Evolutionary conservation across 2,797 vertebrate species (phyloP).

Genomic region (Diceros bicornis): DNA sequence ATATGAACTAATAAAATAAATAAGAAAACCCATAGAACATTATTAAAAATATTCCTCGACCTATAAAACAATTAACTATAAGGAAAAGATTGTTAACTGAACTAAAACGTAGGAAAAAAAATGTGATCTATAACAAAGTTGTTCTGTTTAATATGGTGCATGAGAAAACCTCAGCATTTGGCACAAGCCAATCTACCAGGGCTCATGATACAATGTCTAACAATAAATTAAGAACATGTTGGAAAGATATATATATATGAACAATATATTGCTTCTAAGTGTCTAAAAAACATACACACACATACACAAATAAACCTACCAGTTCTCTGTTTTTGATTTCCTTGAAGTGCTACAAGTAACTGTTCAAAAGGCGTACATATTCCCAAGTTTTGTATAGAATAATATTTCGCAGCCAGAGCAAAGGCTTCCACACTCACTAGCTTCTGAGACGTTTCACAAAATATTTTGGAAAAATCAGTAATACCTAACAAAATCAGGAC

Average conservation of each 20-base stretch:
- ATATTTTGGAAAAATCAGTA: conserved; percentile 89
- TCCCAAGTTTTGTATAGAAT: conserved; percentile 92
- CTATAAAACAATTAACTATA: conserved; percentile 37
- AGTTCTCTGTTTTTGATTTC: conserved; percentile 73
- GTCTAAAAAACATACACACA: background rate
- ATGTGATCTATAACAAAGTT: background rate
- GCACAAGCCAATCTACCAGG: background rate
- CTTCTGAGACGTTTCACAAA: conserved; percentile 92
- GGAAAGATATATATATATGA: background rate
- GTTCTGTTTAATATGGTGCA: background rate
- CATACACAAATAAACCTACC: conserved; percentile 83
- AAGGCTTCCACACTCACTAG: conserved; percentile 92
- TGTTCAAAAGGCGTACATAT: conserved; percentile 92
- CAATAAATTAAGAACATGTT: background rate
- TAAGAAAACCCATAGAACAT: background rate
- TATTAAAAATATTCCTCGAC: conserved; percentile 17
- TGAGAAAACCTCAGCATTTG: background rate
- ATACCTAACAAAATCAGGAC: conserved; percentile 83
- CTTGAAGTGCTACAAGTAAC: conserved; percentile 89
- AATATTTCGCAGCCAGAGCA: conserved; percentile 90
- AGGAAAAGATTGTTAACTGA: background rate
- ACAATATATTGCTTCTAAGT: background rate
- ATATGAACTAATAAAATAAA: conserved; percentile 53
- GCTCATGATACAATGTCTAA: background rate
- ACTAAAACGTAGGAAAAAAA: background rate